Conservation (phyloP, 2,888 invertebrate species). For the Platycnemis pennipes region DNA sequence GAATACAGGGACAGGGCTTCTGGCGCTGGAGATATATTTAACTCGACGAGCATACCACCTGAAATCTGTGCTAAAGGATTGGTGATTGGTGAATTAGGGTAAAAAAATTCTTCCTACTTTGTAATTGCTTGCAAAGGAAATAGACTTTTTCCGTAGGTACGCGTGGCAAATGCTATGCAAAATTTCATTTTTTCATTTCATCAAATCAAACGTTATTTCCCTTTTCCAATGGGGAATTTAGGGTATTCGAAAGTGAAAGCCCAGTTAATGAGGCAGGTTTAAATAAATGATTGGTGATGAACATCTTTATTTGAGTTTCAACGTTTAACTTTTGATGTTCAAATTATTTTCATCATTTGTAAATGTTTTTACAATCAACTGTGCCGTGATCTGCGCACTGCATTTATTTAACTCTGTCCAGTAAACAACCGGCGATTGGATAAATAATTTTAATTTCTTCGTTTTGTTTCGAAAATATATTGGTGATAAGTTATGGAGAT, state of each 20-base stretch:
- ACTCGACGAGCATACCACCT: neutral
- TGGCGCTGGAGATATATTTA: neutral
- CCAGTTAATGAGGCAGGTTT: neutral
- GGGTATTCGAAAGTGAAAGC: neutral
- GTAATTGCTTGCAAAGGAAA: no score
- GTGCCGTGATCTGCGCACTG: no score
- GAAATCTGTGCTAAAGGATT: neutral
- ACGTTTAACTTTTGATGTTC: neutral
- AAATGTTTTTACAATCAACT: no score
- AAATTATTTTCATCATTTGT: neutral
- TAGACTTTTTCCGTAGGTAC: neutral
- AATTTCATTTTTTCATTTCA: neutral
- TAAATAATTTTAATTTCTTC: no score
- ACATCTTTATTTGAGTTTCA: neutral
- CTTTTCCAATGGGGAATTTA: neutral
- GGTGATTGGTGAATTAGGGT: neutral
- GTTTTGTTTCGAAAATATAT: no score
- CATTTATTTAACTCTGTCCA: no score
- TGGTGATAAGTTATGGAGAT: no score
- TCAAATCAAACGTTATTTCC: neutral
- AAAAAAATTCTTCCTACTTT: neutral
- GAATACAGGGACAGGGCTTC: neutral
- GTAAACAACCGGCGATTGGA: no score
- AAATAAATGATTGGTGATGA: neutral
- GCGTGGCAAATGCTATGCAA: neutral